Evolutionary conservation across 2,113 vertebrate genomes (phyloP).

Genomic region (Petromus typicus): DNA sequence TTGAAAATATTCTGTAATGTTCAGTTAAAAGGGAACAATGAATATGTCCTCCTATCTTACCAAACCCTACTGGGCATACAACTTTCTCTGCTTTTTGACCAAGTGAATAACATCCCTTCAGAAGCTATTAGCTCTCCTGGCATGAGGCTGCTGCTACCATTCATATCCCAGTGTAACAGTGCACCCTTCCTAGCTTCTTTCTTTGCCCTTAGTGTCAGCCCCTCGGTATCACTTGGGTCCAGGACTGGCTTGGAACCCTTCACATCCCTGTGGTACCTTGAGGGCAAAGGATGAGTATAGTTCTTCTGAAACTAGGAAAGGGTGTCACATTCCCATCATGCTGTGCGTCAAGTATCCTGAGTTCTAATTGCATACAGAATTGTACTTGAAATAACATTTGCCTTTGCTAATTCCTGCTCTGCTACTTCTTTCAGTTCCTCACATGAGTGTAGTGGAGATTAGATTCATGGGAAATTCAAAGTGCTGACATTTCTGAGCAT

Average conservation of each 20-base stretch:
- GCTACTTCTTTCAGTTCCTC: neutral
- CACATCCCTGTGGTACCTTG: neutral
- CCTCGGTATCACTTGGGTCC: fast-evolving
- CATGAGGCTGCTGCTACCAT: too few species aligned
- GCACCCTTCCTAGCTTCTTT: neutral
- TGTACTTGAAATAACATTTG: neutral
- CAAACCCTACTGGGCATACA: neutral
- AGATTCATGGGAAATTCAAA: neutral
- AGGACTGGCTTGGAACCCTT: too few species aligned
- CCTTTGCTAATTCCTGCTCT: neutral
- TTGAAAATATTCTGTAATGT: neutral
- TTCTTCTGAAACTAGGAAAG: neutral
- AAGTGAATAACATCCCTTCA: neutral
- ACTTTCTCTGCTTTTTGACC: neutral
- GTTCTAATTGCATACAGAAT: neutral
- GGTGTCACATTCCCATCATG: neutral
- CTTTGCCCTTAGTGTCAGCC: neutral
- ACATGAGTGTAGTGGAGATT: neutral
- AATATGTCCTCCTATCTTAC: neutral
- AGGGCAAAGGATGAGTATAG: neutral
- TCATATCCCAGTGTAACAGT: neutral
- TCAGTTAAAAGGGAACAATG: neutral
- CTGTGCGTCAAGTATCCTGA: neutral
- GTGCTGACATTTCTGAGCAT: neutral
- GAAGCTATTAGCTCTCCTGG: neutral